phyloP scores from a whole-genome alignment of 2,797 vertebrate genomes.

The Antrozous pallidus region DNA sequence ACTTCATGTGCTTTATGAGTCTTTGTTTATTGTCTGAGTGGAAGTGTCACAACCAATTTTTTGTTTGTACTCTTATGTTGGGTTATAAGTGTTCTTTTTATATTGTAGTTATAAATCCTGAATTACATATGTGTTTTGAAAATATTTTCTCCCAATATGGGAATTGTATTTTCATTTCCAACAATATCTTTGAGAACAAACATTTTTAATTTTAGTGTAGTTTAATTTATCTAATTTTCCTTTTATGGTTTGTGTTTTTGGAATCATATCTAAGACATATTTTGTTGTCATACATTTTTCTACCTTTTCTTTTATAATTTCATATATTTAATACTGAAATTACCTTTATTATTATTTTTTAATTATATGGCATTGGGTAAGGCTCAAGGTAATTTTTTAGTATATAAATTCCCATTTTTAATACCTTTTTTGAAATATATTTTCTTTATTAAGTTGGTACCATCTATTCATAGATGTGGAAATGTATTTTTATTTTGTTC shows the following conservation, averaged over 20 bases:
- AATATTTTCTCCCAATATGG: not conserved
- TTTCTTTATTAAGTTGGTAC: not conserved
- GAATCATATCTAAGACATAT: not conserved
- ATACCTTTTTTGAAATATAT: not conserved
- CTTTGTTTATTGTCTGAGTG: not conserved
- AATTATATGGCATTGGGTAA: not conserved
- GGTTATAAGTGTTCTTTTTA: not conserved
- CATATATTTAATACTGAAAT: not conserved
- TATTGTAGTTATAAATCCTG: not conserved
- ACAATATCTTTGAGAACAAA: not conserved
- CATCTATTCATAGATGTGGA: not conserved
- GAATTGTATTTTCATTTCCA: not conserved
- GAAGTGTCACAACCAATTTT: not conserved
- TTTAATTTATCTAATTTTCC: not conserved
- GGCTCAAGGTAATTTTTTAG: not conserved
- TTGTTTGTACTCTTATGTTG: not conserved
- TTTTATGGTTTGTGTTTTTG: not conserved
- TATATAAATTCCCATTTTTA: not conserved
- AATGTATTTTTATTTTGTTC: not conserved
- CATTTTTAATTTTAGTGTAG: not conserved
- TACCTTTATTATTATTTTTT: not conserved
- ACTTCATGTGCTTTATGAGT: not conserved
- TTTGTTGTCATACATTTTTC: not conserved
- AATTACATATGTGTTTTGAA: not conserved
- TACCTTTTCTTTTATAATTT: not conserved